Conservation (phyloP, 2,888 invertebrate genomes). For the Morinoia aosen region DNA sequence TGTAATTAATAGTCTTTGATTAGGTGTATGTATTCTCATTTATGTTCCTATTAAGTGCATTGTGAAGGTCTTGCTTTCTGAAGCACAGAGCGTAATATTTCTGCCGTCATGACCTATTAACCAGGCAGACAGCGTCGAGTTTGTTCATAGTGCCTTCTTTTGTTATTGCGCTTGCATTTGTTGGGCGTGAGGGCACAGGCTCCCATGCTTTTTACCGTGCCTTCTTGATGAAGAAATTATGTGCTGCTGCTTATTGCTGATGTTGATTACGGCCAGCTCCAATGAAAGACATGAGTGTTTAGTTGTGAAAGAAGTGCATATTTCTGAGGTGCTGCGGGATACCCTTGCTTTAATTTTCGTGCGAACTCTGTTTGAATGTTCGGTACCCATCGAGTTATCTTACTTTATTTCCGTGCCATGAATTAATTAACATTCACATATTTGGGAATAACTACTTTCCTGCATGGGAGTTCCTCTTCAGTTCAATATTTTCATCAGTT, state of each 20-base stretch:
- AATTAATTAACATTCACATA: neutral
- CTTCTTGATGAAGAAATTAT: neutral
- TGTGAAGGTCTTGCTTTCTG: neutral
- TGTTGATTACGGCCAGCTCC: neutral
- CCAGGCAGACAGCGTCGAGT: neutral
- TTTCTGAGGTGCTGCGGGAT: neutral
- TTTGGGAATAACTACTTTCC: neutral
- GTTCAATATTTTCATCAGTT: neutral
- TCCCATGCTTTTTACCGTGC: neutral
- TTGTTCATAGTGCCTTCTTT: neutral
- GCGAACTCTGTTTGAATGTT: neutral
- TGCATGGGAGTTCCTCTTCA: neutral
- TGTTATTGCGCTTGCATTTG: neutral
- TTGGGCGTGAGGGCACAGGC: neutral
- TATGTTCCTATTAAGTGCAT: slow-evolving; percentile 48
- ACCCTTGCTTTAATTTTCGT: neutral
- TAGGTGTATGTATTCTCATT: slow-evolving; percentile 7
- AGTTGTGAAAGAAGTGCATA: neutral
- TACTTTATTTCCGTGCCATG: neutral
- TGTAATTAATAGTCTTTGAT: neutral
- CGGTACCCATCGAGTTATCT: neutral
- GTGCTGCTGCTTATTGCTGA: neutral
- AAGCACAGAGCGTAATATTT: slow-evolving; percentile 13
- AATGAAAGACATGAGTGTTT: slow-evolving; percentile 7
- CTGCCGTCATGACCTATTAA: neutral